A percentile compares a stretch with the other conserved stretches of the same genome.
Conservation (phyloP, 2,888 invertebrate species). For the Phorcus lineatus region DNA sequence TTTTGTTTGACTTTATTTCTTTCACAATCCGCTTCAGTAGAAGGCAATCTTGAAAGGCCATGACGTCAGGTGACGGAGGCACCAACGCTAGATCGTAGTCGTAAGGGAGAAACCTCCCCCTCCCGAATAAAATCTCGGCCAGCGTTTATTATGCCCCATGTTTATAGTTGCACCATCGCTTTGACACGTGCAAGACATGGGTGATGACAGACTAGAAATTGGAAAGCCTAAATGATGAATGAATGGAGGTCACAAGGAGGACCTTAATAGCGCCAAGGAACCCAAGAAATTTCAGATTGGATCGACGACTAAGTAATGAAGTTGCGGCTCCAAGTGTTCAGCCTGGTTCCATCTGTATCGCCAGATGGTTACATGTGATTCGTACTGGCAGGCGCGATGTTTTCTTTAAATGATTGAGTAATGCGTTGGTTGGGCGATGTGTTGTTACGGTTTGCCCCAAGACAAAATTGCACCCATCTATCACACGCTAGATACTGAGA, state of each 20-base stretch:
- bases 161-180: slow-evolving; percentile 11
- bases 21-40: slow-evolving; percentile 1
- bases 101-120: background rate
- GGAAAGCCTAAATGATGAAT: slow-evolving; percentile 36
- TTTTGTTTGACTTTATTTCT: slow-evolving; percentile 10
- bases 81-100: background rate
- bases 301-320: slow-evolving; percentile 40
- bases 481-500: slow-evolving; percentile 16
- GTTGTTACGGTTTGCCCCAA: slow-evolving; percentile 18
- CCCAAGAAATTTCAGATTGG: slow-evolving; percentile 36
- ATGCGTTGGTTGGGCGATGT: slow-evolving; percentile 17
- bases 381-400: slow-evolving; percentile 4
- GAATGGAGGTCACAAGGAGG: slow-evolving; percentile 30
- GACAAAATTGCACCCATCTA: slow-evolving; percentile 22
- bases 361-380: slow-evolving; percentile 23
- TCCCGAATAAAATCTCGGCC: slow-evolving; percentile 5
- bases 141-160: slow-evolving; percentile 11
- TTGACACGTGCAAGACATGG: slow-evolving; percentile 35
- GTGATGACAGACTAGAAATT: slow-evolving; percentile 38
- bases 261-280: slow-evolving; percentile 33
- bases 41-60: background rate
- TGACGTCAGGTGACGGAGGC: slow-evolving; percentile 1
- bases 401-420: slow-evolving; percentile 23
- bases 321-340: background rate
- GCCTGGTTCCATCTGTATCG: background rate